phyloP scores from a whole-genome alignment of 2,888 invertebrate genomes.

The Spicauda simplicius region DNA sequence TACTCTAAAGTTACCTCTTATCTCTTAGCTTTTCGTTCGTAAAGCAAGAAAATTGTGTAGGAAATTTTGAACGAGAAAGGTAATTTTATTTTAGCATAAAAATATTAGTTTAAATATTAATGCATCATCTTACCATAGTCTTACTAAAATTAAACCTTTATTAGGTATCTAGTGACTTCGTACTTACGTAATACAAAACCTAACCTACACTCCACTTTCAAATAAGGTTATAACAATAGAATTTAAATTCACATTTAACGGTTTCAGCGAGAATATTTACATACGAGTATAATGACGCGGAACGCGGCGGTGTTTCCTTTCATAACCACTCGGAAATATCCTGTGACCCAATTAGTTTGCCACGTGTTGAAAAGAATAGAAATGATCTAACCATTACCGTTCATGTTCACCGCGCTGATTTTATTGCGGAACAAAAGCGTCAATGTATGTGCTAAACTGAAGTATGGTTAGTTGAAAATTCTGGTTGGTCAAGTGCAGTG shows the following conservation, averaged over 20 bases:
- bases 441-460: slow-evolving; percentile 14
- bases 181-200: neutral
- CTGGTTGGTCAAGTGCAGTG: slow-evolving; percentile 35
- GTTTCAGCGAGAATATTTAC: slow-evolving; percentile 62
- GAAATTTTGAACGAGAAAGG: too few species aligned
- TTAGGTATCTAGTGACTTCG: neutral
- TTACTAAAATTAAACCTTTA: neutral
- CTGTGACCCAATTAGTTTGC: slow-evolving; percentile 40
- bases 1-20: too few species aligned
- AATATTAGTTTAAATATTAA: neutral
- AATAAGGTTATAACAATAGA: slow-evolving; percentile 49
- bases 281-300: slow-evolving; percentile 61
- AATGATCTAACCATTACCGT: slow-evolving; percentile 45
- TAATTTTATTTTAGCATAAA: too few species aligned
- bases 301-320: slow-evolving; percentile 63
- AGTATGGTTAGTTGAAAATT: neutral
- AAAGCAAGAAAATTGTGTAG: too few species aligned
- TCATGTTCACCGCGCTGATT: neutral
- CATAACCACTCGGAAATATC: slow-evolving; percentile 63
- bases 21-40: too few species aligned
- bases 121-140: neutral
- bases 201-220: slow-evolving; percentile 17
- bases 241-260: slow-evolving; percentile 65
- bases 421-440: neutral
- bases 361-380: neutral